Percentiles rank a stretch among this genome's conserved stretches.
Conservation (phyloP, 2,888 invertebrate species). For the Sarcophaga rosellei region DNA sequence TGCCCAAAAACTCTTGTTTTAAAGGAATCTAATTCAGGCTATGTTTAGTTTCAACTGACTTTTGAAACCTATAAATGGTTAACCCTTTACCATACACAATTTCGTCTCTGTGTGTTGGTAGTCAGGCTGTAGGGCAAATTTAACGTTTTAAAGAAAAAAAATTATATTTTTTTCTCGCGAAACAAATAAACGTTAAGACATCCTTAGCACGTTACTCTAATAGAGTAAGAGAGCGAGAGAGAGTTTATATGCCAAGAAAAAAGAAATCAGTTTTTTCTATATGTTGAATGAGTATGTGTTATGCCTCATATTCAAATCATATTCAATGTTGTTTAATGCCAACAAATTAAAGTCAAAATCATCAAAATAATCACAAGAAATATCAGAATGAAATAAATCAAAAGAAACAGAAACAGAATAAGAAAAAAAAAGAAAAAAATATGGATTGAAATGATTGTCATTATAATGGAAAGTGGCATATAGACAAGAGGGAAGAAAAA, state of each 20-base stretch:
- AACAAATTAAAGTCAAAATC: conserved; percentile 66
- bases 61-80: too few species aligned
- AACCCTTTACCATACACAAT: too few species aligned
- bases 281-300: not conserved
- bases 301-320: conserved; percentile 57
- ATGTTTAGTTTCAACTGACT: too few species aligned
- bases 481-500: conserved; percentile 2
- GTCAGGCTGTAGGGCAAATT: not conserved
- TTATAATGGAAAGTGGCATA: conserved; percentile 56
- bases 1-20: too few species aligned
- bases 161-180: not conserved
- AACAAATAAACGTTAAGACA: conserved; percentile 37
- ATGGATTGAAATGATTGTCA: conserved; percentile 49
- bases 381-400: conserved; percentile 27
- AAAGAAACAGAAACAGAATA: conserved; percentile 8
- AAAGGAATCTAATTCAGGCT: too few species aligned
- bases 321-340: conserved; percentile 57
- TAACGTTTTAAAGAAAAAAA: not conserved
- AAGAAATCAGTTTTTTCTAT: conserved; percentile 49
- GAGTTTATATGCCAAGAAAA: conserved; percentile 62
- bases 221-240: not conserved
- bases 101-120: not conserved
- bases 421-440: not conserved
- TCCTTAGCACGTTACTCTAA: conserved; percentile 57
- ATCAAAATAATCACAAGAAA: conserved; percentile 48